Base-by-base conservation (phyloP, 2,888 invertebrate genomes). In the Teleogryllus oceanicus region DNA sequence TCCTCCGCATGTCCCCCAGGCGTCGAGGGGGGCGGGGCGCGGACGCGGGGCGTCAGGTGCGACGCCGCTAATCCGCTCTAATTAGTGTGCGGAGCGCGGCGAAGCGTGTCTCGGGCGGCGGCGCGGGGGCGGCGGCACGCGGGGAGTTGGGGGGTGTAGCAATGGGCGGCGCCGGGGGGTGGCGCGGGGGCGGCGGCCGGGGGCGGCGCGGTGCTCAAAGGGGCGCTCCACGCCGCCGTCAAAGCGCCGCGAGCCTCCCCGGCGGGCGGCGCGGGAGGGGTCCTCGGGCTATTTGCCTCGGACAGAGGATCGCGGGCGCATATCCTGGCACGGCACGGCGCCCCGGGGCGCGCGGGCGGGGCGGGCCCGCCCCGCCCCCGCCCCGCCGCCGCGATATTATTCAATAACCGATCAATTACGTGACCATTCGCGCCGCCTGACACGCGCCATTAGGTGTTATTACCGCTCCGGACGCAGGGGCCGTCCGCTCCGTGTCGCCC, bases 351-450 rank as follows among this genome's bases (percentile, higher is more conserved):
- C 24, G 24, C 24, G n/a, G n/a, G n/a, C n/a, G n/a, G n/a, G n/a
- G n/a, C n/a, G n/a, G n/a, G n/a, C 62, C 62, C 62, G 62, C 13
- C 4, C 4, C 21, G 1, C 21, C 21, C 62, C 62, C 13, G 62
- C 18, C 62, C 13, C 62, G 2, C 62, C 62, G 62, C n/a, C 16
- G 62, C 13, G 62, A n/a, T 18, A 62, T 62, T 62, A 62, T 62
- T 62, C 62, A 62, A 62, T 62, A 62, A 62, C 62, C 62, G 62
- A 62, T 62, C 62, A 62, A 62, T 62, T 62, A 62, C 62, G 62
- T 62, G 62, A 62, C 16, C 62, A 62, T 62, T 62, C 62, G 62
- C 62, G 62, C n/a, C 62, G 62, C n/a, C 62, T 62, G n/a, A 62
- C n/a, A 62, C 62, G 62, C 62, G 16, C 62, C 62, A 62, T 62